Evolutionary conservation across 1,140 invertebrate genomes (phyloP).

Genomic region (Phortica variegata): DNA sequence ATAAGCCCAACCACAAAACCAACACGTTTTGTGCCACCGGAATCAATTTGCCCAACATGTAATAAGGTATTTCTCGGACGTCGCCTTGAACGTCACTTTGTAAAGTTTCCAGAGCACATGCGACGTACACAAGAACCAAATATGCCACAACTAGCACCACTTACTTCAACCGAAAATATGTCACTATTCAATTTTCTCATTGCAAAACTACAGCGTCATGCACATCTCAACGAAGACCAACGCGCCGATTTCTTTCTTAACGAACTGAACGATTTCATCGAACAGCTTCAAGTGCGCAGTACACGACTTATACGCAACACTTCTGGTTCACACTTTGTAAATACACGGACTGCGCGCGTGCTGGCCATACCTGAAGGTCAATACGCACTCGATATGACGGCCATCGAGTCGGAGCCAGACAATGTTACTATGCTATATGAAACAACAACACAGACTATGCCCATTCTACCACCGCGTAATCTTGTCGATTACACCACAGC

Average conservation of each 20-base stretch:
- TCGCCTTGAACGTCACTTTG: conserved; percentile 43
- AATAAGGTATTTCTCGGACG: conserved; percentile 49
- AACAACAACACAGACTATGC: too few relatives aligned
- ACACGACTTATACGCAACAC: conserved; percentile 49
- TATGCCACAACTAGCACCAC: background rate
- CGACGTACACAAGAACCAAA: conserved; percentile 2
- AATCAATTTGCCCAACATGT: conserved; percentile 44
- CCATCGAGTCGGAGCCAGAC: conserved; percentile 39
- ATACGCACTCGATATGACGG: conserved; percentile 49
- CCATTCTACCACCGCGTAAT: conserved; percentile 15
- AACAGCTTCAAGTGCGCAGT: conserved; percentile 47
- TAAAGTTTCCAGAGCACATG: conserved; percentile 50
- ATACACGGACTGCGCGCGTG: conserved; percentile 35
- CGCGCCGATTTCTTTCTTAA: conserved; percentile 47
- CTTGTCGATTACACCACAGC: conserved; percentile 39
- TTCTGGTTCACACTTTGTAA: conserved; percentile 47
- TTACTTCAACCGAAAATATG: conserved; percentile 9
- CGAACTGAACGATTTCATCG: conserved; percentile 47
- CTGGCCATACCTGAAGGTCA: conserved; percentile 52
- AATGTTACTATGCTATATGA: too few relatives aligned
- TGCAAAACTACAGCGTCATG: conserved; percentile 35
- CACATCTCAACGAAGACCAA: conserved; percentile 46
- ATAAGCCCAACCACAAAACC: background rate
- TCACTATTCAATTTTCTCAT: conserved; percentile 39
- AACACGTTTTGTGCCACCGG: conserved; percentile 30